Percentiles rank a stretch among this genome's conserved stretches.
Evolutionary conservation across 1,140 invertebrate genomes (phyloP).

Genomic region (Acromyrmex echinatior): DNA sequence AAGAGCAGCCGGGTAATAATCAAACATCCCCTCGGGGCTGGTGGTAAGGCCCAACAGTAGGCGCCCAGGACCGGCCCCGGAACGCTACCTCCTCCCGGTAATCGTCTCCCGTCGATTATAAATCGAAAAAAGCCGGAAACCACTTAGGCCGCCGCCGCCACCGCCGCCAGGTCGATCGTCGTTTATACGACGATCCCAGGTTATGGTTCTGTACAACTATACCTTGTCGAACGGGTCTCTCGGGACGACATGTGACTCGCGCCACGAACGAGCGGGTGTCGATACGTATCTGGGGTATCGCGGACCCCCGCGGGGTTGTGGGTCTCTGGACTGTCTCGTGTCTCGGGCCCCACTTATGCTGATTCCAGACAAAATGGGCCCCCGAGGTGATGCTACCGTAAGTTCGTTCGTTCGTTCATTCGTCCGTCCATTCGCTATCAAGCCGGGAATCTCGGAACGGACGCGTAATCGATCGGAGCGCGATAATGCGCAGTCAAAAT

Average conservation of each 20-base stretch:
- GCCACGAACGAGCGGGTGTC: constrained; percentile 69
- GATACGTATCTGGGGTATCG: constrained; percentile 76
- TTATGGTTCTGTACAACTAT: constrained; percentile 57
- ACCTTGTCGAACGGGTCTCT: constrained; percentile 68
- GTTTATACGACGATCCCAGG: constrained; percentile 20
- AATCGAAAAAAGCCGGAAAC: constrained; percentile 78
- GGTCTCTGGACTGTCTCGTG: constrained; percentile 66
- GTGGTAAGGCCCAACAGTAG: constrained; percentile 73
- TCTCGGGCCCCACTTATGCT: constrained; percentile 71
- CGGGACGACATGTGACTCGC: constrained; percentile 67
- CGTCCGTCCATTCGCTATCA: constrained; percentile 47
- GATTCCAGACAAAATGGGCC: constrained; percentile 59
- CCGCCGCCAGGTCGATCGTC: constrained; percentile 35
- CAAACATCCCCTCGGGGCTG: constrained; percentile 74
- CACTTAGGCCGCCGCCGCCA: constrained; percentile 62
- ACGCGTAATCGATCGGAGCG: constrained; percentile 66
- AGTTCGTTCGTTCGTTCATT: constrained; percentile 69
- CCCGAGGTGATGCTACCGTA: constrained; percentile 74
- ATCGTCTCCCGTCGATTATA: constrained; percentile 73
- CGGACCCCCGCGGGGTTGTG: constrained; percentile 71
- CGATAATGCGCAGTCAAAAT: constrained; percentile 32
- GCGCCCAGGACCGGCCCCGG: constrained; percentile 72
- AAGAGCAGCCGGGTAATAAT: constrained; percentile 73
- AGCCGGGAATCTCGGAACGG: constrained; percentile 58
- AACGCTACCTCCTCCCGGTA: constrained; percentile 74